A percentile compares a stretch with the other conserved stretches of the same genome.
phyloP scores from a whole-genome alignment of 2,113 vertebrate species.

The Ifrita kowaldi region DNA sequence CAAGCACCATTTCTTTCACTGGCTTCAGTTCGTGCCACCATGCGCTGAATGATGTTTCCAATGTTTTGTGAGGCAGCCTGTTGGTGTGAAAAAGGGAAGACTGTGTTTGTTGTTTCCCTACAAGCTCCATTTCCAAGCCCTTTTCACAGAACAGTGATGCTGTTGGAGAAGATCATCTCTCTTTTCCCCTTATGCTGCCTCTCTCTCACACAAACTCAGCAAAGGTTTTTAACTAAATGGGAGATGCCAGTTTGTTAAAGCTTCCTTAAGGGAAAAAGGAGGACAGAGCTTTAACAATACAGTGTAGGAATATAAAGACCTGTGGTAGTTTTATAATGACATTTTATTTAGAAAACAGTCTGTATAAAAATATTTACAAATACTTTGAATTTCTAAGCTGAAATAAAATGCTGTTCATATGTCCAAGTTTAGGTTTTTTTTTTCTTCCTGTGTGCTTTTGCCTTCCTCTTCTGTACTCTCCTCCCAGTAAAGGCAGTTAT shows the following conservation, averaged over 20 bases:
- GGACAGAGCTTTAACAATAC: neutral
- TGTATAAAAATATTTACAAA: slow-evolving; percentile 40
- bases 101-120: neutral
- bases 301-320: neutral
- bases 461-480: neutral
- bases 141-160: neutral
- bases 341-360: slow-evolving; percentile 40
- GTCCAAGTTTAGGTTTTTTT: neutral
- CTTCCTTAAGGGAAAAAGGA: neutral
- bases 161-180: neutral
- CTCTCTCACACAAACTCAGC: neutral
- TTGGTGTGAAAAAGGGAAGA: neutral
- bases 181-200: neutral
- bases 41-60: neutral
- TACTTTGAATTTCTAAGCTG: neutral
- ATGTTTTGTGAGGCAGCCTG: fast-evolving
- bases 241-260: neutral
- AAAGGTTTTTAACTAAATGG: neutral
- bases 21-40: fast-evolving
- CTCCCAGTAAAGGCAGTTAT: neutral
- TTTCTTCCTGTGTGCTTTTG: neutral
- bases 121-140: fast-evolving
- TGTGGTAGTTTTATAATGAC: neutral
- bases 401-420: slow-evolving; percentile 5
- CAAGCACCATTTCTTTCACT: fast-evolving